Evolutionary conservation across 2,797 vertebrate species (phyloP).

Genomic region (Cyclura pinguis): DNA sequence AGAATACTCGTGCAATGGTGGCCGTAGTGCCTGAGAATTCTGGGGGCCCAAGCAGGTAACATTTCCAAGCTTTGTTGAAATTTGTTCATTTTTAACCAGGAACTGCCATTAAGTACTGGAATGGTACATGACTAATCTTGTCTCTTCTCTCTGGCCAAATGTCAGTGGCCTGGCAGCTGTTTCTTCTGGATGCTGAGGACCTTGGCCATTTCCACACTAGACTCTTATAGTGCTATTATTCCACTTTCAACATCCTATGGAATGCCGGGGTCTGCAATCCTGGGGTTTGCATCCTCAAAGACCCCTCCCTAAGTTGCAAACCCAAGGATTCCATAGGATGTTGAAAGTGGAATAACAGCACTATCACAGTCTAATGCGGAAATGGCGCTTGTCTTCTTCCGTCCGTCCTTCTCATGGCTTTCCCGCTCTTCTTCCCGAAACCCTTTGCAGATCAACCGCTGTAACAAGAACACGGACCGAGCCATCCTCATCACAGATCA

Average conservation of each 20-base stretch:
- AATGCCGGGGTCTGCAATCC: no score
- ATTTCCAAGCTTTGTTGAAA: not conserved
- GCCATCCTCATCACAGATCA: conserved; percentile 90
- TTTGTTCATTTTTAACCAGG: not conserved
- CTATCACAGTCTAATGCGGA: no score
- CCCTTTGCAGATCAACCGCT: conserved; percentile 85
- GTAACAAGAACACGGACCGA: conserved; percentile 88
- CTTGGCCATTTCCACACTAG: no score
- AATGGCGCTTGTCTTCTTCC: no score
- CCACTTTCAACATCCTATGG: no score
- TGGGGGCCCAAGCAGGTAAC: no score
- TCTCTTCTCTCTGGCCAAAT: rapidly evolving
- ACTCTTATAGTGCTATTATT: no score
- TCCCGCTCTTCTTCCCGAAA: not conserved
- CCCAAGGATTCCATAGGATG: no score
- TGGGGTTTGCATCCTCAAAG: no score
- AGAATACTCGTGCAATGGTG: no score
- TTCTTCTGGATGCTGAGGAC: not conserved
- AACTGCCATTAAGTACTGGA: not conserved
- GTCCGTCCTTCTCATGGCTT: rapidly evolving
- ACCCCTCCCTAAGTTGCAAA: no score
- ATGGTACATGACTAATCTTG: rapidly evolving
- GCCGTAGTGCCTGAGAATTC: not conserved
- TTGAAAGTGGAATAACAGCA: no score
- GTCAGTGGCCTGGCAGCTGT: rapidly evolving